Conservation (phyloP, 2,888 invertebrate genomes). For the Metellina segmentata region DNA sequence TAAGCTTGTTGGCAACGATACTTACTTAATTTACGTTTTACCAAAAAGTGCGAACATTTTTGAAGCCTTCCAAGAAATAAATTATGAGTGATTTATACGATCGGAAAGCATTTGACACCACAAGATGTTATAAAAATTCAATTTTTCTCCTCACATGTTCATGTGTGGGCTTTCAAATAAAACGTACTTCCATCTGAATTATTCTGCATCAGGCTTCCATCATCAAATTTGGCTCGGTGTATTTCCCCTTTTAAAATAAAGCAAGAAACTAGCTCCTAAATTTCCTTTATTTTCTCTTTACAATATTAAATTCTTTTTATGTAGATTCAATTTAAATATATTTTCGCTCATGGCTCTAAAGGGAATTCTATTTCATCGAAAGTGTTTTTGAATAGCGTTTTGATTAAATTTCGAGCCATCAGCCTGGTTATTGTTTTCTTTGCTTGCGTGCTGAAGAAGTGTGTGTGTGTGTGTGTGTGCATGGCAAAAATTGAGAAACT, state of each 20-base stretch:
- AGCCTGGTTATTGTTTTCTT: not conserved
- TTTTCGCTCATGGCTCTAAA: conserved; percentile 1
- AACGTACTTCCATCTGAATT: not conserved
- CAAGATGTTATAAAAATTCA: not conserved
- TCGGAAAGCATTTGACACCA: too few species aligned
- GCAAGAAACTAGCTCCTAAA: conserved; percentile 6
- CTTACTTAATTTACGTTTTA: too few species aligned
- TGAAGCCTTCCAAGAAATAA: too few species aligned
- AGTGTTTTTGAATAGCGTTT: conserved; percentile 7
- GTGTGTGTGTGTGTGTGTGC: not conserved
- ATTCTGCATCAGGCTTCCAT: conserved; percentile 4
- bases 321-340: conserved; percentile 33
- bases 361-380: not conserved
- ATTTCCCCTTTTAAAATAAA: not conserved
- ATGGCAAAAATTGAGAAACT: not conserved
- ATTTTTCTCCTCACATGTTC: not conserved
- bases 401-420: conserved; percentile 20
- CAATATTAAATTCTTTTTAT: conserved; percentile 25
- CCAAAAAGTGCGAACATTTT: too few species aligned
- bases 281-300: conserved; percentile 16
- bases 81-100: too few species aligned
- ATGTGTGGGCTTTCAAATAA: not conserved
- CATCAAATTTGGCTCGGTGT: conserved; percentile 18
- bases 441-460: not conserved
- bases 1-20: too few species aligned